Conservation (phyloP, 64 coral and sea anemone genomes). For the Exaiptasia diaphana region DNA sequence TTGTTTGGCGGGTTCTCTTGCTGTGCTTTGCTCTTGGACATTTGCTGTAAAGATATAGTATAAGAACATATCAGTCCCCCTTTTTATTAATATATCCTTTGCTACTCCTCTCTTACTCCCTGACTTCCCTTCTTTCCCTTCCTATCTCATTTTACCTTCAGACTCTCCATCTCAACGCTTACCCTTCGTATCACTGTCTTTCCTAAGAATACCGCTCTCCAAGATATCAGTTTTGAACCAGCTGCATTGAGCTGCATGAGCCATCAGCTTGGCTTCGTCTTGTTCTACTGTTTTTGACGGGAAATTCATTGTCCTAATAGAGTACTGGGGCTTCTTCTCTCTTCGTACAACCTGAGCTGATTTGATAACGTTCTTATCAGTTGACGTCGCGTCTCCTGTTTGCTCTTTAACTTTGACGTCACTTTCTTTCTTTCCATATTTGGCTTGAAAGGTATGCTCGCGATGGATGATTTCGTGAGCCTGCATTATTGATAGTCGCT, state of each 20-base stretch:
- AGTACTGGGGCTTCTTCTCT: neutral
- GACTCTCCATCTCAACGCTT: neutral
- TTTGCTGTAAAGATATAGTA: neutral
- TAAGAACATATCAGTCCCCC: neutral
- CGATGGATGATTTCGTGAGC: conserved; percentile 75
- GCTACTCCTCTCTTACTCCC: neutral
- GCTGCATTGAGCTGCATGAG: neutral
- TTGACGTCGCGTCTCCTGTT: neutral
- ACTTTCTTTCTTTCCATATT: conserved; percentile 51
- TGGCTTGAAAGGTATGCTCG: conserved; percentile 68
- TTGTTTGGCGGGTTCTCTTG: neutral
- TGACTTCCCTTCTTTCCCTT: neutral
- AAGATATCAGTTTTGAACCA: neutral
- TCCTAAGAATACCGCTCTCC: neutral
- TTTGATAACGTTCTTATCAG: neutral
- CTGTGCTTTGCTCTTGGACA: conserved; percentile 6
- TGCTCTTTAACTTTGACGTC: neutral
- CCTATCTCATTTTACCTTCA: neutral
- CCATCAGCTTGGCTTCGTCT: neutral
- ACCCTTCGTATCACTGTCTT: neutral
- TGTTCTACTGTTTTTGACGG: neutral
- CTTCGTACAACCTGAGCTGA: neutral
- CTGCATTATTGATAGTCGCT: conserved; percentile 74
- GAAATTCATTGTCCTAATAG: neutral
- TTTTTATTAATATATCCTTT: conserved; percentile 5